Conservation (phyloP, 2,888 invertebrate species). For the Epistrophe grossulariae region DNA sequence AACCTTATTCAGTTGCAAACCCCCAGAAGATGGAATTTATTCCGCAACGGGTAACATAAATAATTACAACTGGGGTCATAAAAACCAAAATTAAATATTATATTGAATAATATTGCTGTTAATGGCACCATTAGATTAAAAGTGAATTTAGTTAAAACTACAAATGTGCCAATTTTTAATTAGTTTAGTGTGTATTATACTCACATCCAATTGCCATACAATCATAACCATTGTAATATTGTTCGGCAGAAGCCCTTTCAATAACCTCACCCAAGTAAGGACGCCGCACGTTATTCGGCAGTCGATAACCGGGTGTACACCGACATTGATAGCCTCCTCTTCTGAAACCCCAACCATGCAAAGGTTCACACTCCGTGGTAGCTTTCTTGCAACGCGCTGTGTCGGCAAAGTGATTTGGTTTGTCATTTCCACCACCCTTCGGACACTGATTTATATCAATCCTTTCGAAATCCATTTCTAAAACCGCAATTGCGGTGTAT, state of each 20-base stretch:
- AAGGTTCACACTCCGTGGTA: slow-evolving; percentile 97
- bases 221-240: slow-evolving; percentile 96
- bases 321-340: slow-evolving; percentile 98
- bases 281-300: slow-evolving; percentile 93
- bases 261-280: slow-evolving; percentile 97
- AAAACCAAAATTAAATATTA: too few relatives aligned
- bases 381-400: slow-evolving; percentile 96
- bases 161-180: too few relatives aligned
- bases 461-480: slow-evolving; percentile 98
- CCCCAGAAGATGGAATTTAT: too few relatives aligned
- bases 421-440: slow-evolving; percentile 92
- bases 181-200: slow-evolving; percentile 80
- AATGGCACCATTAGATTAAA: too few relatives aligned
- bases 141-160: too few relatives aligned
- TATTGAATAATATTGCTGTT: too few relatives aligned
- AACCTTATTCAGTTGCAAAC: too few relatives aligned
- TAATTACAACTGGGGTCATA: too few relatives aligned
- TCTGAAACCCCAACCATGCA: slow-evolving; percentile 97
- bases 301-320: slow-evolving; percentile 94
- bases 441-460: slow-evolving; percentile 99
- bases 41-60: too few relatives aligned
- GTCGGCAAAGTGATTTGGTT: slow-evolving; percentile 94
- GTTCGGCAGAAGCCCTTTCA: slow-evolving; percentile 95
- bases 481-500: slow-evolving; percentile 95
- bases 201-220: slow-evolving; percentile 96